Evolutionary conservation across 2,113 vertebrate genomes (phyloP).

Genomic region (Cottus gobio): DNA sequence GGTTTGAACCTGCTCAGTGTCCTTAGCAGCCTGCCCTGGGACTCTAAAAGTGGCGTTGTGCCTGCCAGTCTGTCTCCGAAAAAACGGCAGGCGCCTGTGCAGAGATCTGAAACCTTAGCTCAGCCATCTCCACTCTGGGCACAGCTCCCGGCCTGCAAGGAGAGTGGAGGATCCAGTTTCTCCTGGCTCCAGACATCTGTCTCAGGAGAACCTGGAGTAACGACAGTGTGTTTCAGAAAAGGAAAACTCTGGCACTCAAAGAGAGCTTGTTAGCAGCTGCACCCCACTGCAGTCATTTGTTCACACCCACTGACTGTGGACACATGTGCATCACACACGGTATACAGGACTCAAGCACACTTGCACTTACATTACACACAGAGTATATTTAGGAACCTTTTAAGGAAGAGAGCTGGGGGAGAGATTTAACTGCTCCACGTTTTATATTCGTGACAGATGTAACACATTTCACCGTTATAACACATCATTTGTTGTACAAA

Average conservation of each 20-base stretch:
- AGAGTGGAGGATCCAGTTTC: slow-evolving; percentile 58
- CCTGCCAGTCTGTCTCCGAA: slow-evolving; percentile 63
- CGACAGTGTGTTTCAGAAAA: background rate
- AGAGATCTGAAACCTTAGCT: slow-evolving; percentile 51
- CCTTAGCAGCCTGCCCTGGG: slow-evolving; percentile 30
- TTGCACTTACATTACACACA: slow-evolving; percentile 37
- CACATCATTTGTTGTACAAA: slow-evolving; percentile 54
- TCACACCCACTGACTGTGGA: slow-evolving; percentile 11
- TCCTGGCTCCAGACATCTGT: slow-evolving; percentile 53
- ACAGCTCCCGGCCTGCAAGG: slow-evolving; percentile 10
- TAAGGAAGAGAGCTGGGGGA: background rate
- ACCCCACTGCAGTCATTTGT: slow-evolving; percentile 42
- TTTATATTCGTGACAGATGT: slow-evolving; percentile 18
- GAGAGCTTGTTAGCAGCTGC: slow-evolving; percentile 34
- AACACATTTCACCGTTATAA: slow-evolving; percentile 51
- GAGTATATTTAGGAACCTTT: slow-evolving; percentile 3
- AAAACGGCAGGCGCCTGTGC: slow-evolving; percentile 32
- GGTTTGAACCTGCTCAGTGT: slow-evolving; percentile 35
- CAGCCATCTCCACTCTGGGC: slow-evolving; percentile 36
- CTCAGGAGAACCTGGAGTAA: slow-evolving; percentile 54
- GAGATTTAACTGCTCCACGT: slow-evolving; percentile 1
- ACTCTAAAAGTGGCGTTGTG: slow-evolving; percentile 37
- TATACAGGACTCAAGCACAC: slow-evolving; percentile 20
- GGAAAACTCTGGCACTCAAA: slow-evolving; percentile 40
- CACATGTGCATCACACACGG: background rate